Base-by-base conservation (phyloP, 2,113 vertebrate species). In the Dicaeum eximium region DNA sequence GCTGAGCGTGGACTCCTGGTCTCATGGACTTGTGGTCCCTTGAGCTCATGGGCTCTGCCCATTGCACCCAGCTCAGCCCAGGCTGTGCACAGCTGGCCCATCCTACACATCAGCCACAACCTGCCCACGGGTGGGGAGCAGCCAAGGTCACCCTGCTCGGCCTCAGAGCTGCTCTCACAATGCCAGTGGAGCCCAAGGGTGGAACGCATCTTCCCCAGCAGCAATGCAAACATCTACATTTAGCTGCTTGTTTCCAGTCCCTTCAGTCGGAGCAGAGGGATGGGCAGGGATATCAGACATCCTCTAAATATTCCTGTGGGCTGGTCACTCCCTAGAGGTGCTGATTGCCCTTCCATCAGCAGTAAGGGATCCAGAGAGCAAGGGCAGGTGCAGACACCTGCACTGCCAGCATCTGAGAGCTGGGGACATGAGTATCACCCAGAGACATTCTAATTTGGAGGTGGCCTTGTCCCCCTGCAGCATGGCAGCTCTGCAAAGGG, bases 1-100 rank as follows among this genome's bases (percentile, higher is more conserved):
- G 0, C 20, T 37, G 33, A 65, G 23, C 1, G 1, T n/a, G 25
- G 73, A 48, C 14, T 45, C 22, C 15, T 1, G 1, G 1, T 40
- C 25, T 74, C 17, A 11, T 35, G 65, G 48, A 53, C 23, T 77
- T 13, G 14, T 1, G 1, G 2, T 45, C 19, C 54, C 9, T 5
- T 27, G 0, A 2, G 45, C 18, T 56, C 13, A 21, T 28, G 50
- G 44, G 9, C 23, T 71, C 62, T 69, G 37, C 15, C 15, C 2
- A 1, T 31, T 31, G 83, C 18, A 28, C 38, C 30, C 64, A 89
- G 54, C n/a, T 77, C 60, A 87, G 40, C 19, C 13, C 6, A 6
- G 28, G 38, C 23, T 24, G 27, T 10, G 25, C 54, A 47, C 14
- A 56, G 30, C 35, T 47, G 64, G 33, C 7, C 47, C 40, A 65